A percentile compares a stretch with the other conserved stretches of the same genome.
phyloP scores from a whole-genome alignment of 2,797 vertebrate genomes.

The Hirundo rustica region DNA sequence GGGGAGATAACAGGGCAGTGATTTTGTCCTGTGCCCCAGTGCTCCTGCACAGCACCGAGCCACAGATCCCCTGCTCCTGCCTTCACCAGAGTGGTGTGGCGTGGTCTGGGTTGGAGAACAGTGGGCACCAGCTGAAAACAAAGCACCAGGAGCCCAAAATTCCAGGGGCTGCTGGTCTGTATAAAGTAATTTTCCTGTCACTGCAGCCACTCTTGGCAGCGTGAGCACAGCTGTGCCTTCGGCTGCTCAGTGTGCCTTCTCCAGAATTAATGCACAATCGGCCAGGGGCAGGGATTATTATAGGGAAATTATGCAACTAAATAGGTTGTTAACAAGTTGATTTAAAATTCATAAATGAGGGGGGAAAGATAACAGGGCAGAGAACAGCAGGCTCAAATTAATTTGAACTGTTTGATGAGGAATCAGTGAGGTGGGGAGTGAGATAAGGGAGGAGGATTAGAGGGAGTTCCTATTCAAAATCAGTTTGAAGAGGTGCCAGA shows the following conservation, averaged over 20 bases:
- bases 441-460: conserved; percentile 42
- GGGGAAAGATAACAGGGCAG: not conserved
- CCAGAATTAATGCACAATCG: not conserved
- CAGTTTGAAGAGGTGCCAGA: conserved; percentile 27
- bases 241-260: not conserved
- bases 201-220: not conserved
- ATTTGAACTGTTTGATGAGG: conserved; percentile 60
- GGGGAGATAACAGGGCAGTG: not conserved
- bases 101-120: not conserved
- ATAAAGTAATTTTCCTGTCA: not conserved
- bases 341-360: conserved; percentile 51
- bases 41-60: not conserved
- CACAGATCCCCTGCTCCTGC: not conserved
- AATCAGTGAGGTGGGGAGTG: conserved; percentile 18
- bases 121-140: not conserved
- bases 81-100: not conserved
- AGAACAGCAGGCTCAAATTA: conserved; percentile 41
- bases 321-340: conserved; percentile 58
- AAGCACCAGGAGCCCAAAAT: not conserved
- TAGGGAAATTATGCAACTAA: conserved; percentile 41
- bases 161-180: not conserved
- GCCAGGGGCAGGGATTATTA: conserved; percentile 9
- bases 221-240: not conserved
- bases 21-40: not conserved
- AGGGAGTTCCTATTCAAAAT: conserved; percentile 36